Evolutionary conservation across 2,797 vertebrate species (phyloP).

Genomic region (Synaphobranchus kaupii): DNA sequence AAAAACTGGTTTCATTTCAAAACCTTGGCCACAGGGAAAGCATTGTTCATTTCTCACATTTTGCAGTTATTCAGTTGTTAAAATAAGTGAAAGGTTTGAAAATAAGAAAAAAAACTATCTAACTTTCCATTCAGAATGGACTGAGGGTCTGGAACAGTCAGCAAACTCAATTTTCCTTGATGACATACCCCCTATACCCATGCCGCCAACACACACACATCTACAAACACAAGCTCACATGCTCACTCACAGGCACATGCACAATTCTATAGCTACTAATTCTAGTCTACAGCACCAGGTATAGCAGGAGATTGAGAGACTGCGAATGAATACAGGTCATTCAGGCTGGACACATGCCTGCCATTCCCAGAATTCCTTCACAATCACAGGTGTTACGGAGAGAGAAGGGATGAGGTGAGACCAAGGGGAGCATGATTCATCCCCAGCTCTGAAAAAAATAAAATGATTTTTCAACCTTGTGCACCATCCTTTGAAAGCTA

Average conservation of each 20-base stretch:
- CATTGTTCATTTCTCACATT: background rate
- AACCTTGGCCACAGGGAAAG: background rate
- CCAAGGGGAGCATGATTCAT: conserved; percentile 7
- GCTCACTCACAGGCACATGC: conserved; percentile 20
- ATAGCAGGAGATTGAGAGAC: conserved; percentile 37
- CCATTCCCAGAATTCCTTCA: conserved; percentile 75
- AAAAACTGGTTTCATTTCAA: conserved; percentile 5
- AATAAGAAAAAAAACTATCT: background rate
- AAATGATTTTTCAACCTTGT: background rate
- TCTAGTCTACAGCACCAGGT: background rate
- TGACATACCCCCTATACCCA: conserved; percentile 31
- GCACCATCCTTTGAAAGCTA: background rate
- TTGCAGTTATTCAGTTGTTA: conserved; percentile 10
- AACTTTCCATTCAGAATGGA: background rate
- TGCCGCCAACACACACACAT: background rate
- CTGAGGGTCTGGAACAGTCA: background rate
- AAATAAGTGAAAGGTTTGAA: background rate
- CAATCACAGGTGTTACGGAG: conserved; percentile 71
- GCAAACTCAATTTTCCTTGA: conserved; percentile 7
- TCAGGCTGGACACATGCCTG: conserved; percentile 72
- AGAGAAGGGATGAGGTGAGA: conserved; percentile 14
- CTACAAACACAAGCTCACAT: conserved; percentile 7
- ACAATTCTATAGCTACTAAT: conserved; percentile 1
- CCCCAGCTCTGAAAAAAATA: background rate
- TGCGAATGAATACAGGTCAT: conserved; percentile 69